Conservation (phyloP, 2,888 invertebrate species). For the Lutraria lutraria region DNA sequence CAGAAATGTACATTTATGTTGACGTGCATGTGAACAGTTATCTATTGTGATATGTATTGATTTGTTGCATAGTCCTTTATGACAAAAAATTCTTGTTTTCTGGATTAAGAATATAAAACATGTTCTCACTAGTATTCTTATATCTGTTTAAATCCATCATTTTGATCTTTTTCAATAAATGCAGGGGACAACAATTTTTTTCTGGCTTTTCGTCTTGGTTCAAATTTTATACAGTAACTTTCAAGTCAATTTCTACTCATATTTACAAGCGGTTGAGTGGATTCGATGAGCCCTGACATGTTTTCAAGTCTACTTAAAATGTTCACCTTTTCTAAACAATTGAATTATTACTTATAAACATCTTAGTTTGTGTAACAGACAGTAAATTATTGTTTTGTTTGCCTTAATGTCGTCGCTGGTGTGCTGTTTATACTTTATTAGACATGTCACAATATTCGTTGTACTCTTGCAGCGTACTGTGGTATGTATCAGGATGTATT, state of each 20-base stretch:
- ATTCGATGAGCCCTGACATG: no score
- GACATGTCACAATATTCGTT: background rate
- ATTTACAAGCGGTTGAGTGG: no score
- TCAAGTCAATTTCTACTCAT: background rate
- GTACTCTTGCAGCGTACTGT: no score
- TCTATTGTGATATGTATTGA: conserved; percentile 11
- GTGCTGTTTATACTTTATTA: background rate
- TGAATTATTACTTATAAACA: background rate
- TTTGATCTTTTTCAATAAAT: no score
- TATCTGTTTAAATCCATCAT: no score
- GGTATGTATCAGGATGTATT: no score
- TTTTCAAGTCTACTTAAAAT: no score
- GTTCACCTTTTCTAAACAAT: background rate
- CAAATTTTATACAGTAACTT: background rate
- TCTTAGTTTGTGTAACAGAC: background rate
- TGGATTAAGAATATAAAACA: no score
- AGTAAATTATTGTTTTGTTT: background rate
- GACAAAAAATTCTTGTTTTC: background rate
- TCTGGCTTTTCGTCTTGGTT: background rate
- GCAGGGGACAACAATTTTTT: no score
- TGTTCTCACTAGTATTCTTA: no score
- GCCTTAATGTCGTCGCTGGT: background rate
- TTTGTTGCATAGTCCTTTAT: background rate
- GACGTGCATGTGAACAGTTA: background rate
- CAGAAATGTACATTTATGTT: background rate